Conservation (phyloP, 2,888 invertebrate genomes). For the Oxytorus armatus region DNA sequence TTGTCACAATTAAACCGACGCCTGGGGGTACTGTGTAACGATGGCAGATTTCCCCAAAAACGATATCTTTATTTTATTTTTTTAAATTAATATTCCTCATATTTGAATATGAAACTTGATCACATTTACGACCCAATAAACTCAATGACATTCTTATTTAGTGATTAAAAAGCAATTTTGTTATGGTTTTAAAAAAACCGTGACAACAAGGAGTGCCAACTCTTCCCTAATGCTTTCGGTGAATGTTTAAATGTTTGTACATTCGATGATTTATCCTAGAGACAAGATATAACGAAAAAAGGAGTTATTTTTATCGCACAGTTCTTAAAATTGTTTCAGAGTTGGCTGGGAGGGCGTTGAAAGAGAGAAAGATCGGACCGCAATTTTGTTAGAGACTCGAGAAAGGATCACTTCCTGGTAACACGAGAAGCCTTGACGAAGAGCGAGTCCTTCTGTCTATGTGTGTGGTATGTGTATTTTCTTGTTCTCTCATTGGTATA, state of each 20-base stretch:
- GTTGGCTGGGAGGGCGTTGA: background rate
- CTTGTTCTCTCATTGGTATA: conserved; percentile 35
- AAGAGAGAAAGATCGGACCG: conserved; percentile 12
- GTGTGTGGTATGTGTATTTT: conserved; percentile 27
- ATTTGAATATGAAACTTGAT: no score
- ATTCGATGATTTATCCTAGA: background rate
- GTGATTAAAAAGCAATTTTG: no score
- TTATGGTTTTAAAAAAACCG: no score
- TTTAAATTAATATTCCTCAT: no score
- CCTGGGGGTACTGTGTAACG: no score
- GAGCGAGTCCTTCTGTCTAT: conserved; percentile 23
- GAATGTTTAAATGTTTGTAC: background rate
- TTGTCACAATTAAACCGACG: no score
- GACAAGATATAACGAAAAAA: conserved; percentile 7
- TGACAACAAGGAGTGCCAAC: no score
- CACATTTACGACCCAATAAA: no score
- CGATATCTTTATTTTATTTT: no score
- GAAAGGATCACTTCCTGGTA: conserved; percentile 66
- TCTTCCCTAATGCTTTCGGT: no score
- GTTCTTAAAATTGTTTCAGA: background rate
- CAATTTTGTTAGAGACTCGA: conserved; percentile 54
- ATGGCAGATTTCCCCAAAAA: no score
- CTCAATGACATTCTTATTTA: no score
- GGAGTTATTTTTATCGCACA: conserved; percentile 13
- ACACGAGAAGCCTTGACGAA: conserved; percentile 60